Conservation (phyloP, 2,888 invertebrate species). For the Mesochorus sp. region DNA sequence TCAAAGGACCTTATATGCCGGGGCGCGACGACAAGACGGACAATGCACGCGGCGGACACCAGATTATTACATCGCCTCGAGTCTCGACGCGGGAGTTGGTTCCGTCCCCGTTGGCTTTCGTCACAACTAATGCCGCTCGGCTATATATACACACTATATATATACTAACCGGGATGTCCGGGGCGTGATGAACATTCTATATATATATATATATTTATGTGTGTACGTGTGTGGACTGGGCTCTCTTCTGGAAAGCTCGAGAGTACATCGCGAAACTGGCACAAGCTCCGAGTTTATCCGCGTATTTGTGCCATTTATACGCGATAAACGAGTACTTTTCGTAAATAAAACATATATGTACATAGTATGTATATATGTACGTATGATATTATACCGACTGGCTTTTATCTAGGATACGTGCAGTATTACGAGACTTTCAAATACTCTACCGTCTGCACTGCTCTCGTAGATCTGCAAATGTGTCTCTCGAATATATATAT, state of each 20-base stretch:
- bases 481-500: background rate
- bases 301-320: constrained; percentile 37
- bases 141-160: background rate
- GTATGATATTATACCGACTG: background rate
- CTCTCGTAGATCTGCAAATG: constrained; percentile 27
- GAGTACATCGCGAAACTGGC: constrained; percentile 44
- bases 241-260: constrained; percentile 38
- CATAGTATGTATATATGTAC: background rate
- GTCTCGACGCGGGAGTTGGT: constrained; percentile 50
- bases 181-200: constrained; percentile 37
- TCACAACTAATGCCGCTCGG: constrained; percentile 23
- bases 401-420: constrained; percentile 29
- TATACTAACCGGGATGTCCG: constrained; percentile 47
- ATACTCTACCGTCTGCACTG: background rate
- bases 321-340: constrained; percentile 31
- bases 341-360: background rate
- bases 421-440: constrained; percentile 19
- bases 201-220: constrained; percentile 14
- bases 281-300: constrained; percentile 53
- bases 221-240: too few relatives aligned
- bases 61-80: constrained; percentile 80
- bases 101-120: constrained; percentile 43
- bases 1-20: constrained; percentile 78
- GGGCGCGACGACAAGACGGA: constrained; percentile 79
- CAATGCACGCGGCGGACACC: constrained; percentile 80